Conservation (phyloP, 2,113 vertebrate species). For the Anarrhichthys ocellatus region DNA sequence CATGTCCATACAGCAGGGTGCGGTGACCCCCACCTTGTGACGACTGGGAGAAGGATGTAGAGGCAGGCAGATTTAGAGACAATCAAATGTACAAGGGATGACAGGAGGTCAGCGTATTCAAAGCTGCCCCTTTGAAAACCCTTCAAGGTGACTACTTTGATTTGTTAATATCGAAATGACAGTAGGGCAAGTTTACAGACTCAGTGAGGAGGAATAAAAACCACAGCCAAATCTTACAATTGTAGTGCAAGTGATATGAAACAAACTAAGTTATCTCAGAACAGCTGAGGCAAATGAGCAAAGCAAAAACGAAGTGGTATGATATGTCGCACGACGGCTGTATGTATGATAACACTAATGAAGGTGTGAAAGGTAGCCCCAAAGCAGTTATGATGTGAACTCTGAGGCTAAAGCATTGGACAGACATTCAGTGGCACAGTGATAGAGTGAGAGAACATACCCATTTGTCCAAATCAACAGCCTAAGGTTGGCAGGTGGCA, state of each 20-base stretch:
- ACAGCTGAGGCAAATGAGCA: neutral
- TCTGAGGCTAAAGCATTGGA: neutral
- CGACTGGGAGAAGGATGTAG: conserved; percentile 78
- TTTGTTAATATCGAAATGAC: neutral
- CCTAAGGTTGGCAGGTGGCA: conserved; percentile 62
- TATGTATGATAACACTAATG: neutral
- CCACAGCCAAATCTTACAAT: neutral
- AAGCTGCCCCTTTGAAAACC: neutral
- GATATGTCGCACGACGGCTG: neutral
- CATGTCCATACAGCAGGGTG: conserved; percentile 92
- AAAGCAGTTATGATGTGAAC: neutral
- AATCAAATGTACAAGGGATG: neutral
- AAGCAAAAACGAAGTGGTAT: neutral
- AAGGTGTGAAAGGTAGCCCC: neutral
- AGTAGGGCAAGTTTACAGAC: neutral
- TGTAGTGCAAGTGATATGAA: neutral
- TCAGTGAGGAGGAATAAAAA: neutral
- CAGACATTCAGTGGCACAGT: neutral
- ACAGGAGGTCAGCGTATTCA: neutral
- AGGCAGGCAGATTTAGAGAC: neutral
- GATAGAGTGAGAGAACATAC: conserved; percentile 67
- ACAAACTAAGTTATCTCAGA: neutral
- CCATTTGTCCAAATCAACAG: conserved; percentile 88
- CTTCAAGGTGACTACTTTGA: neutral
- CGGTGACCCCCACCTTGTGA: conserved; percentile 93